Conservation (phyloP, 2,797 vertebrate genomes). For the Leontocebus nigricollis region DNA sequence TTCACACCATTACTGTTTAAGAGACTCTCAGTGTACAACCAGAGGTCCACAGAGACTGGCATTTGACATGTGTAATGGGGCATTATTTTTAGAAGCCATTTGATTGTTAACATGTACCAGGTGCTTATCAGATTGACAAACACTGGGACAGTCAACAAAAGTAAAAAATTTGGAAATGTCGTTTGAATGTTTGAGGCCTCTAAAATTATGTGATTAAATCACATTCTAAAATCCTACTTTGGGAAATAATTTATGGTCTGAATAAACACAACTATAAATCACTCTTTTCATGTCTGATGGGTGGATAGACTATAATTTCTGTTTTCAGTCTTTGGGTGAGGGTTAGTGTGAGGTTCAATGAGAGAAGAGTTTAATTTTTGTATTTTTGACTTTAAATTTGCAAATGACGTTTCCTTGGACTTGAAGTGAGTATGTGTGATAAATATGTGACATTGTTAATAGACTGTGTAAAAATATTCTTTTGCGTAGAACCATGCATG, state of each 20-base stretch:
- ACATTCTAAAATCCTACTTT: slow-evolving; percentile 30
- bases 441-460: slow-evolving; percentile 51
- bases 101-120: background rate
- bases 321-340: background rate
- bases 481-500: slow-evolving; percentile 5
- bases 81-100: slow-evolving; percentile 36
- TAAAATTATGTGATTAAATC: slow-evolving; percentile 35
- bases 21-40: background rate
- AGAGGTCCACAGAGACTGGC: background rate
- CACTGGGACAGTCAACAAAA: background rate
- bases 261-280: slow-evolving; percentile 2
- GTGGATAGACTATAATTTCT: background rate
- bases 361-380: slow-evolving; percentile 51
- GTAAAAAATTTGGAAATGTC: slow-evolving; percentile 13
- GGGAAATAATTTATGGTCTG: slow-evolving; percentile 15
- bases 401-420: slow-evolving; percentile 47
- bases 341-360: background rate
- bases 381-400: slow-evolving; percentile 50
- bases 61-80: background rate
- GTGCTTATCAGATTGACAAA: slow-evolving; percentile 41
- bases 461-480: slow-evolving; percentile 57
- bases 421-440: slow-evolving; percentile 27
- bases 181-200: background rate
- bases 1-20: background rate
- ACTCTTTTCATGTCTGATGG: background rate